Base-by-base conservation (phyloP, 2,113 vertebrate species). In the Grallaria varia region DNA sequence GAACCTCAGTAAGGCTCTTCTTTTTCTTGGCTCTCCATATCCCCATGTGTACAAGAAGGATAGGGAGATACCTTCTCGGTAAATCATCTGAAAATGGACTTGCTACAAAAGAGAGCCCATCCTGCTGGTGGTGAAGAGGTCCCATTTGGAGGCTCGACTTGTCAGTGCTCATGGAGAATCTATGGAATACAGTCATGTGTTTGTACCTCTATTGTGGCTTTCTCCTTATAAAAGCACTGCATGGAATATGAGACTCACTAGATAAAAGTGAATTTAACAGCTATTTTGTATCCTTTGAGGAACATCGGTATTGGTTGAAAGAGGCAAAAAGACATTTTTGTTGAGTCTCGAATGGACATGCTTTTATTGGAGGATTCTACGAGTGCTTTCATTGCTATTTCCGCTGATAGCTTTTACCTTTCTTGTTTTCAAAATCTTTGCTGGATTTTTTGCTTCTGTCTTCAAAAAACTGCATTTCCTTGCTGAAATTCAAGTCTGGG, bases 371-470 rank as follows among this genome's bases (percentile, higher is more conserved):
- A 86, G 40, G 52, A 67, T 45, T 84, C 90, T 63, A 12, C 14
- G 27, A 72, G 75, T 86, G 53, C 45, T 92, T 96, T 92, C 91
- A 83, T 84, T 87, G 90, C 47, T 84, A 90, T 90, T 95, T 89
- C 76, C 37, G 72, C 66, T 89, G 83, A 94, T 84, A 69, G 92
- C 76, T 95, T 96, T 96, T 90, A 89, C 89, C 92, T 96, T 92
- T 96, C 90, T 95, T 78, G 69, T 82, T 96, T 97, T 91, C 73
- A 93, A 67, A 93, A 84, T 56, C 73, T 31, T 49, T 49, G 30
- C 24, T 58, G 71, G 22, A 33, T 68, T 77, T 69, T 69, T 79
- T 82, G n/a, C n/a, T 71, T 81, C 74, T 77, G 39, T 56, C 83
- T 83, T 80, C 64, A 77, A 42, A 39, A 94, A 94, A 33, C 47